Evolutionary conservation across 2,797 vertebrate species (phyloP).

Genomic region (Sparidentex hasta): DNA sequence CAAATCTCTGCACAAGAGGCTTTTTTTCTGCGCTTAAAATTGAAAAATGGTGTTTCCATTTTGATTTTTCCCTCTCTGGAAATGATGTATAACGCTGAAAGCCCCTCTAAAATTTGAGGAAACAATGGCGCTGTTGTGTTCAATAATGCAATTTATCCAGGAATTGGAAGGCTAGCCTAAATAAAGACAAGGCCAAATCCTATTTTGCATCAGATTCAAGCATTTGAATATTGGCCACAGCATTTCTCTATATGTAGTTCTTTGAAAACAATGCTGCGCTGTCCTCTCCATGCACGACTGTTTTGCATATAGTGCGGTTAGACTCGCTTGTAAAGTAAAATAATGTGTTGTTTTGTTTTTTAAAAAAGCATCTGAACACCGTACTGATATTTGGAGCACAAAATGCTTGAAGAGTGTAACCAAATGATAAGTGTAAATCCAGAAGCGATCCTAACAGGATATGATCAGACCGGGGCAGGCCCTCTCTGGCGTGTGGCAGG

Average conservation of each 20-base stretch:
- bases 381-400: slow-evolving; percentile 3
- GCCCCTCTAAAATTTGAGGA: slow-evolving; percentile 52
- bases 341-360: slow-evolving; percentile 8
- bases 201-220: slow-evolving; percentile 57
- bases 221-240: slow-evolving; percentile 20
- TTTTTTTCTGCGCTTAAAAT: slow-evolving; percentile 43
- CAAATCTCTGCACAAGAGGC: slow-evolving; percentile 67
- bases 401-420: slow-evolving; percentile 34
- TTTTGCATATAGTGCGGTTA: slow-evolving; percentile 14
- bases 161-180: slow-evolving; percentile 62
- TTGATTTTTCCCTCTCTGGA: slow-evolving; percentile 61
- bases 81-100: slow-evolving; percentile 53
- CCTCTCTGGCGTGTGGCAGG: slow-evolving; percentile 52
- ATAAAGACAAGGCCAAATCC: slow-evolving; percentile 69
- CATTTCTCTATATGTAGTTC: slow-evolving; percentile 26
- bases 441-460: slow-evolving; percentile 54
- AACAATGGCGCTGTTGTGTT: slow-evolving; percentile 77
- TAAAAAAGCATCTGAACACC: background rate
- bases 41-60: slow-evolving; percentile 50
- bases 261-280: slow-evolving; percentile 10
- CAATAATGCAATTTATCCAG: slow-evolving; percentile 69
- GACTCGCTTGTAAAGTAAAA: slow-evolving; percentile 19
- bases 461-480: slow-evolving; percentile 43
- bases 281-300: slow-evolving; percentile 8
- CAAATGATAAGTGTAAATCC: slow-evolving; percentile 57